phyloP scores from a whole-genome alignment of 2,113 vertebrate species.

The Psettodes erumei region DNA sequence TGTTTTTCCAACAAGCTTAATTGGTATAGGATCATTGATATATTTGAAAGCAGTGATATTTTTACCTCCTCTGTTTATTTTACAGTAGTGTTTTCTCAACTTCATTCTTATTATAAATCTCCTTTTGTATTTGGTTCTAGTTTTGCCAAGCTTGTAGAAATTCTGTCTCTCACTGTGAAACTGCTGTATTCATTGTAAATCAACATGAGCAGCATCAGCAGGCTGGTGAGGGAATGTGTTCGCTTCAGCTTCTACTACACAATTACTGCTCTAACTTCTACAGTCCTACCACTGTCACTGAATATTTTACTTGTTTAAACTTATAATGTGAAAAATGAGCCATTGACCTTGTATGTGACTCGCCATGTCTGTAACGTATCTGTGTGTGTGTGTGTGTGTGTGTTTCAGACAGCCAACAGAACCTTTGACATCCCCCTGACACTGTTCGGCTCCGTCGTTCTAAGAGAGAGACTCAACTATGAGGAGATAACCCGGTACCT shows the following conservation, averaged over 20 bases:
- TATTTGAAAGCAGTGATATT: constrained; percentile 2
- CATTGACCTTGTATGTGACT: background rate
- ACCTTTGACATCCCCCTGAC: constrained; percentile 98
- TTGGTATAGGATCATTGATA: background rate
- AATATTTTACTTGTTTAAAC: background rate
- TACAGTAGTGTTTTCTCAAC: background rate
- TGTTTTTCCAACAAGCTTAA: background rate
- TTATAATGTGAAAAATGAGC: background rate
- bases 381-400: constrained; percentile 15
- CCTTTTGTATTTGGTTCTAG: background rate
- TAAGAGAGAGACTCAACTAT: constrained; percentile 95
- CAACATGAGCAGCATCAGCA: no score
- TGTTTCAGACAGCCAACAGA: constrained; percentile 88
- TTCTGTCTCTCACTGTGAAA: background rate
- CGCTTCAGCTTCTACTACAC: background rate
- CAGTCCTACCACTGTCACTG: background rate
- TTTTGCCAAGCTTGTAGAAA: no score
- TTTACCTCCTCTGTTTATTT: background rate
- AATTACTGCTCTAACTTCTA: background rate
- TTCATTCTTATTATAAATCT: constrained; percentile 1
- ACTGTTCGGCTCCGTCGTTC: constrained; percentile 92
- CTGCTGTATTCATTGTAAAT: background rate
- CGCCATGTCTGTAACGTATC: background rate
- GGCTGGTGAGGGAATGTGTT: background rate
- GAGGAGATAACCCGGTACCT: constrained; percentile 95